Conservation (phyloP, 1,140 invertebrate species). For the Heterodera schachtii region DNA sequence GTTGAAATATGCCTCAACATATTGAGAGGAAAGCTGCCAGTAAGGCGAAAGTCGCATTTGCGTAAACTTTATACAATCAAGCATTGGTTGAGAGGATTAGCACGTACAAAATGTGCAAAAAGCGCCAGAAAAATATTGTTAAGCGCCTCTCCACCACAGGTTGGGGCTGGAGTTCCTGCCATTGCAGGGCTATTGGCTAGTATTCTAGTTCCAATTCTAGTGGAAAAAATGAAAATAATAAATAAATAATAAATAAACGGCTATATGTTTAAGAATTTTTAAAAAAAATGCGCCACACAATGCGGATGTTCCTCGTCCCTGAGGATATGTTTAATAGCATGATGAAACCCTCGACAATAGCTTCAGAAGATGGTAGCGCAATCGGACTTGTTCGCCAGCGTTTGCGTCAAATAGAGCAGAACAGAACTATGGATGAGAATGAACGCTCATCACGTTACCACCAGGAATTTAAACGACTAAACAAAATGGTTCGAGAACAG, state of each 20-base stretch:
- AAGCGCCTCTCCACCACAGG: not conserved
- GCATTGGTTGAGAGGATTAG: not conserved
- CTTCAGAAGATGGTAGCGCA: not conserved
- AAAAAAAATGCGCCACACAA: conserved; percentile 21
- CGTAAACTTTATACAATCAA: conserved; percentile 11
- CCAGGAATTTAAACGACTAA: conserved; percentile 20
- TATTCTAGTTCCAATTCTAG: conserved; percentile 12
- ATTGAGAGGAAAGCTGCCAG: conserved; percentile 27
- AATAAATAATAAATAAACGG: conserved; percentile 25
- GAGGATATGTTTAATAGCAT: conserved; percentile 18
- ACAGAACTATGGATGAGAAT: not conserved
- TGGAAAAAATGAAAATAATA: conserved; percentile 6
- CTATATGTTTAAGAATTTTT: not conserved
- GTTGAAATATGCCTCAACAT: conserved; percentile 36
- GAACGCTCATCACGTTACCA: not conserved
- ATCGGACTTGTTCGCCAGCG: conserved; percentile 2
- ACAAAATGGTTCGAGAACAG: not conserved
- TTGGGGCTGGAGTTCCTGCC: conserved; percentile 5
- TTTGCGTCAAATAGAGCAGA: not conserved
- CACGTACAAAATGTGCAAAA: conserved; percentile 14
- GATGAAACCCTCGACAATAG: not conserved
- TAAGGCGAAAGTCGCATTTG: not conserved
- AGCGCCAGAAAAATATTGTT: conserved; percentile 21
- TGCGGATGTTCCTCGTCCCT: conserved; percentile 31
- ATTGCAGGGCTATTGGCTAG: conserved; percentile 6